Evolutionary conservation across 2,113 vertebrate genomes (phyloP), one percentile per base, ranked within the genome.

Genomic region (Collichthys lucidus): DNA sequence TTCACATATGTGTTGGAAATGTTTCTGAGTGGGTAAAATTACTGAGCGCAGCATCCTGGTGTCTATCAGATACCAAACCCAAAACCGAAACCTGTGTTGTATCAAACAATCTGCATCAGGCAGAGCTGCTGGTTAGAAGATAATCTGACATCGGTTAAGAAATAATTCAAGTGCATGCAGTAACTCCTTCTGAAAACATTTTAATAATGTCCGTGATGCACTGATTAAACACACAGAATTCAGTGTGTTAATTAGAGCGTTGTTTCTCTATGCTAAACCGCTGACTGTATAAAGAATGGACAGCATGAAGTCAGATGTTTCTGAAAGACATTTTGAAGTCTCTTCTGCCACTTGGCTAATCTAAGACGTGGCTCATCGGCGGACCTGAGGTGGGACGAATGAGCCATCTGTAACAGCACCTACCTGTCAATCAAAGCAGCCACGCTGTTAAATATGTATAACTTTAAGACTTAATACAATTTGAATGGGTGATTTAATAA

Each of bases 11-110:
- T 14, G 12, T 14, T 17, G 12, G 3, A 67, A 24, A 1, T 19
- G 8, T 40, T 68, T 50, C 19, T 77, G 14, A 8, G 17, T 12
- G 24, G 46, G 15, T 5, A 7, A 40, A 22, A 2, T 52, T 35
- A 29, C 5, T 31, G 11, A 11, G 66, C 2, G 7, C 49, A 55
- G 64, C 42, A 35, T 5, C 29, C 59, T 20, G 29, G 35, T n/a
- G 57, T 42, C 60, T 62, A 29, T 22, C 42, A 50, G 3, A 17
- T 17, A 0, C 6, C 31, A 62, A 57, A 52, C 35, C 1, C 16
- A 55, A 80, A 85, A 64, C 44, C 44, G 52, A 72, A 66, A 77
- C 42, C 31, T 56, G 6, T 64, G 15, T 17, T 15, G 10, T 24
- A 46, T 46, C 14, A 65, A 42, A 10, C 35, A 15, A 66, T 3